Conservation (phyloP, 23 tunicate genomes). For the Ascidia mentula region DNA sequence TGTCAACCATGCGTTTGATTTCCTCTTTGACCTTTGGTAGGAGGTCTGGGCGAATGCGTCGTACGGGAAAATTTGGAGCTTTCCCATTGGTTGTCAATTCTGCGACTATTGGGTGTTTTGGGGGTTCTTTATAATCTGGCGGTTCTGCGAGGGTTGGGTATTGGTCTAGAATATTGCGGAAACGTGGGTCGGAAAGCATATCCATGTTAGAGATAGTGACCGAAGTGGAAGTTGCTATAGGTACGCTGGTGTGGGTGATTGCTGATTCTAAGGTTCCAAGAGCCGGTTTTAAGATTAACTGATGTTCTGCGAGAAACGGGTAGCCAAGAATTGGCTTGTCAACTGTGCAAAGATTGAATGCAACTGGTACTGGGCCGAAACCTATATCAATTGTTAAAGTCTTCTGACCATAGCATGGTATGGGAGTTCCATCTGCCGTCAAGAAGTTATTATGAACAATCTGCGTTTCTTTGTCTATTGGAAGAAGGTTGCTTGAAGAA, state of each 20-base stretch:
- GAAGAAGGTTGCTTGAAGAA: too few relatives aligned
- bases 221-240: neutral
- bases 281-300: neutral
- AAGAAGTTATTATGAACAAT: neutral
- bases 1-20: too few relatives aligned
- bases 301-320: neutral
- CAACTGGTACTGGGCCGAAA: neutral
- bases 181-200: neutral
- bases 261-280: neutral
- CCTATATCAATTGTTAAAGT: neutral
- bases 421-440: neutral
- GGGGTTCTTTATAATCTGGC: neutral
- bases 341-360: neutral
- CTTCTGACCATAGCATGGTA: neutral
- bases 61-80: too few relatives aligned
- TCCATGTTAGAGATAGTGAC: neutral
- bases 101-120: neutral
- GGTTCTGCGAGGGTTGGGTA: neutral
- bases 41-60: too few relatives aligned
- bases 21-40: too few relatives aligned
- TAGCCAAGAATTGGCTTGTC: constrained; percentile 1
- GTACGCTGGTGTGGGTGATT: neutral
- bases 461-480: too few relatives aligned
- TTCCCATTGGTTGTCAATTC: neutral
- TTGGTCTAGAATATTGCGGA: neutral